A percentile compares a stretch with the other conserved stretches of the same genome.
Conservation (phyloP, 2,888 invertebrate species). For the Nemapogon koenigi region DNA sequence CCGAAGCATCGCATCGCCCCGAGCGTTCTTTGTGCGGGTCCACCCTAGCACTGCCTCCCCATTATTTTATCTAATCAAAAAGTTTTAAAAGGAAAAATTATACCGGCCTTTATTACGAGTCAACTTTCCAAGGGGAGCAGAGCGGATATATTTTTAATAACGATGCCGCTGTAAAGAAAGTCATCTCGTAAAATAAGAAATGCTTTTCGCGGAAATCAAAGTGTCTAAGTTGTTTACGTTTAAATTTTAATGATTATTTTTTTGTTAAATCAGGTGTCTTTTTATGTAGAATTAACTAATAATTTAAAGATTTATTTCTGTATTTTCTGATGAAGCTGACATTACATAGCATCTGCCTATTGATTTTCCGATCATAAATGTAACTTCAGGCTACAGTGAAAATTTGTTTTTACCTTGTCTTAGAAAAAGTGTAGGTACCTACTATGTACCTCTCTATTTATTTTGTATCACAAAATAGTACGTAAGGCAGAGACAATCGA, state of each 20-base stretch:
- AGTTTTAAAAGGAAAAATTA: slow-evolving; percentile 68
- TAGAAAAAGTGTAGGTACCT: too few species aligned
- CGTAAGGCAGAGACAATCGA: too few species aligned
- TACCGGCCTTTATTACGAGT: slow-evolving; percentile 64
- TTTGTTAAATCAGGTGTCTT: too few species aligned
- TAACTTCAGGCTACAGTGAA: too few species aligned
- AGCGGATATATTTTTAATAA: slow-evolving; percentile 62
- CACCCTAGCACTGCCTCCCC: slow-evolving; percentile 46
- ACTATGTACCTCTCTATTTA: too few species aligned
- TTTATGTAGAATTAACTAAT: too few species aligned
- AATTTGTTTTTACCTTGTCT: too few species aligned
- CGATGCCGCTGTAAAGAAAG: slow-evolving; percentile 43
- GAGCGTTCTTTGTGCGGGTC: slow-evolving; percentile 27
- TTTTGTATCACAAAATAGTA: too few species aligned
- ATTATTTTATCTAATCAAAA: slow-evolving; percentile 68
- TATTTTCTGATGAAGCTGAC: too few species aligned
- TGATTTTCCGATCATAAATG: too few species aligned
- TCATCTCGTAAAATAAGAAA: slow-evolving; percentile 31
- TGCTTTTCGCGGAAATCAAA: slow-evolving; percentile 22
- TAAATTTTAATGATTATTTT: slow-evolving; percentile 6
- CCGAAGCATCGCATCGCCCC: slow-evolving; percentile 50
- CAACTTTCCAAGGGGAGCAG: slow-evolving; percentile 59
- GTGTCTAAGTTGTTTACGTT: slow-evolving; percentile 2
- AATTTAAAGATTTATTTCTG: too few species aligned
- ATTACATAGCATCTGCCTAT: too few species aligned